A percentile compares a stretch with the other conserved stretches of the same genome.
phyloP scores from a whole-genome alignment of 1,140 invertebrate genomes.

The Cotesia vestalis region DNA sequence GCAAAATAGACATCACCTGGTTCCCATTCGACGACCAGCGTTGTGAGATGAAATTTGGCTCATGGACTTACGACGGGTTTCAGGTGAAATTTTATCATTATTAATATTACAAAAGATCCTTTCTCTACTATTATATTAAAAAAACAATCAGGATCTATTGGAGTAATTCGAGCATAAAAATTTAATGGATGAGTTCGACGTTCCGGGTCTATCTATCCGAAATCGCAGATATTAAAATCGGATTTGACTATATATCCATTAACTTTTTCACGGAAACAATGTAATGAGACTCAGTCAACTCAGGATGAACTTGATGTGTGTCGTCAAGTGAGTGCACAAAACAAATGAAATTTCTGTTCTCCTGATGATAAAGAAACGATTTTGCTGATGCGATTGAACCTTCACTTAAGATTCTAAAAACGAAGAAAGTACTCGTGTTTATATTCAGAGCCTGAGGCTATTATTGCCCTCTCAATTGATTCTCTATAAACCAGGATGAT shows the following conservation, averaged over 20 bases:
- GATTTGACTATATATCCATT: too few species aligned
- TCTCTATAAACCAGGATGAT: conserved; percentile 2
- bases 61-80: conserved; percentile 93
- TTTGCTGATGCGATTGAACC: conserved; percentile 14
- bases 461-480: conserved; percentile 13
- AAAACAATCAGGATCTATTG: too few species aligned
- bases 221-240: too few species aligned
- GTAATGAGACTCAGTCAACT: not conserved
- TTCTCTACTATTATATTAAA: too few species aligned
- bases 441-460: conserved; percentile 14
- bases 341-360: conserved; percentile 5
- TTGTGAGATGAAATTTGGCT: conserved; percentile 93
- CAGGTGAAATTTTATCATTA: conserved; percentile 69
- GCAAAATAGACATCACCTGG: conserved; percentile 73
- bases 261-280: too few species aligned
- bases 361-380: not conserved
- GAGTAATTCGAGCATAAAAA: too few species aligned
- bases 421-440: conserved; percentile 3
- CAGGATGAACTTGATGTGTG: not conserved
- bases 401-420: conserved; percentile 4
- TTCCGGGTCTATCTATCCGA: too few species aligned
- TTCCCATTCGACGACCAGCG: conserved; percentile 91
- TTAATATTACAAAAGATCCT: not conserved
- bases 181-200: too few species aligned
- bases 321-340: conserved; percentile 9